Conservation (phyloP, 2,797 vertebrate species). For the Periparus ater region DNA sequence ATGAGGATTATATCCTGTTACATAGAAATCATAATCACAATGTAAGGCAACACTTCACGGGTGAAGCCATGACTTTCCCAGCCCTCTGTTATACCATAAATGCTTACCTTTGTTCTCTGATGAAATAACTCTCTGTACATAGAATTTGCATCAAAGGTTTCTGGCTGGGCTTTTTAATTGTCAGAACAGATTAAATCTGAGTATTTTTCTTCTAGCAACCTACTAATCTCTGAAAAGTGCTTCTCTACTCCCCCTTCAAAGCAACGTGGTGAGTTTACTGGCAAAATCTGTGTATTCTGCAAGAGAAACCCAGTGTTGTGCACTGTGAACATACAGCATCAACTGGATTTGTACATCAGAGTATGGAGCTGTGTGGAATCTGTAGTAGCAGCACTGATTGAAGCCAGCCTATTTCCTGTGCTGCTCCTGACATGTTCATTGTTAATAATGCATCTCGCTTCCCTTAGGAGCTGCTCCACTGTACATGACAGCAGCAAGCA, state of each 20-base stretch:
- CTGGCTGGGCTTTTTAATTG: neutral
- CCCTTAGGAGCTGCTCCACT: neutral
- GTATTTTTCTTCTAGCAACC: neutral
- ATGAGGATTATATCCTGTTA: neutral
- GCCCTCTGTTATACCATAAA: neutral
- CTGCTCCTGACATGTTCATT: neutral
- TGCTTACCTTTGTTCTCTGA: neutral
- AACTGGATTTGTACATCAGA: accelerated
- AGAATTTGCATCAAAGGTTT: neutral
- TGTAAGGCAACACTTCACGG: neutral
- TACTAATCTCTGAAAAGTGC: neutral
- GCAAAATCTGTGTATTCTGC: neutral
- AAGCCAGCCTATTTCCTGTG: neutral
- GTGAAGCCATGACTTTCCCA: neutral
- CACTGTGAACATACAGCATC: accelerated
- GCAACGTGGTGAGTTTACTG: accelerated
- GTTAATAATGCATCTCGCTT: neutral
- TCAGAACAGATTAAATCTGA: neutral
- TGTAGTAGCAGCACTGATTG: neutral
- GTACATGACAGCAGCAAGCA: neutral
- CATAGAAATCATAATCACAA: neutral
- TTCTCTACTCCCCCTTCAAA: neutral
- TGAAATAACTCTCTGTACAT: neutral
- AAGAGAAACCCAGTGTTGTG: neutral
- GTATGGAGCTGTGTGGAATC: accelerated